phyloP scores from a whole-genome alignment of 2,797 vertebrate species.

The Trachurus trachurus region DNA sequence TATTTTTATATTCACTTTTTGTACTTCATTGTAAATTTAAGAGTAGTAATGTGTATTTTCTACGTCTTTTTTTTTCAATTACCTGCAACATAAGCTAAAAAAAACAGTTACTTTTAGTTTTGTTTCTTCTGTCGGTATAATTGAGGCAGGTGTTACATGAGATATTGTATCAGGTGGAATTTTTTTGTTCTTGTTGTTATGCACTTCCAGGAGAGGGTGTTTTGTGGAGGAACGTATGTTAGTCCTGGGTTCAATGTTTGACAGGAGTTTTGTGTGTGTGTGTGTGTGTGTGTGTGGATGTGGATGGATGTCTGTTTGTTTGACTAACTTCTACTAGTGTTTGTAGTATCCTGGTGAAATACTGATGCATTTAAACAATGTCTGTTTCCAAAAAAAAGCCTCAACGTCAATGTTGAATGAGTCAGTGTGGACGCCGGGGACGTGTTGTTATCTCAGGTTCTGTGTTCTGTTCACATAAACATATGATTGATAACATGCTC shows the following conservation, averaged over 20 bases:
- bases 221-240: conserved; percentile 35
- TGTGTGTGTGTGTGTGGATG: conserved; percentile 21
- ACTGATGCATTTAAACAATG: conserved; percentile 45
- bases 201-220: conserved; percentile 78
- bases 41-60: conserved; percentile 74
- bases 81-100: conserved; percentile 83
- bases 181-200: conserved; percentile 50
- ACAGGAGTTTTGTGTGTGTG: conserved; percentile 42
- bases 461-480: conserved; percentile 74
- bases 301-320: conserved; percentile 45
- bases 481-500: conserved; percentile 41
- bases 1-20: conserved; percentile 79
- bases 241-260: conserved; percentile 54
- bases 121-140: conserved; percentile 56
- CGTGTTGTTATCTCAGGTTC: conserved; percentile 80
- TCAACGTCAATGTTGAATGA: conserved; percentile 45
- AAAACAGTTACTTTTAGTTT: conserved; percentile 71
- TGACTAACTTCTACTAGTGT: conserved; percentile 52
- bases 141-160: conserved; percentile 62
- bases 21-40: conserved; percentile 71
- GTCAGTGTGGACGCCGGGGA: conserved; percentile 51
- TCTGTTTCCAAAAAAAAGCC: conserved; percentile 48
- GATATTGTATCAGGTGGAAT: conserved; percentile 70
- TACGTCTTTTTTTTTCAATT: conserved; percentile 55
- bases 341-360: conserved; percentile 57